Evolutionary conservation across 92 coral and sea anemone species (phyloP), one percentile per base, ranked within the genome.

Genomic region (Meandrina meandrites): DNA sequence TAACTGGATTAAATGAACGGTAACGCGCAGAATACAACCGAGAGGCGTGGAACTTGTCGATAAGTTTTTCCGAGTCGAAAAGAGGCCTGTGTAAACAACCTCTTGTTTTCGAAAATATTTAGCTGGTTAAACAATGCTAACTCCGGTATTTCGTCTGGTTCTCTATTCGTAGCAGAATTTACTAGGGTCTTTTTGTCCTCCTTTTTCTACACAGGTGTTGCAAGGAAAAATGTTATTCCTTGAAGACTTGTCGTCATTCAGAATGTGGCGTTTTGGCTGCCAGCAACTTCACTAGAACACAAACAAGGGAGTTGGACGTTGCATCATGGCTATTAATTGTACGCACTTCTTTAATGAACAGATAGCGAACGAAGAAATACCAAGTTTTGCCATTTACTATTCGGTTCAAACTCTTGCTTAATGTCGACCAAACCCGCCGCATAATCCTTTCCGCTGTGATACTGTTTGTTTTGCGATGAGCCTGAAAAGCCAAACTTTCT

Each of bases 91-190:
- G 80, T 84, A 84, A 84, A 84, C 87, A 84, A 31, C 70, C 40
- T 84, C 74, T 84, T 84, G 80, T 56, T 75, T 84, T 36, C 72
- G 24, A 84, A 72, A 84, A 84, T 84, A 75, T 75, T 84, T 84
- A 75, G 87, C 72, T 56, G 79, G 80, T 84, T 84, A 84, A 83
- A 84, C 80, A 84, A 54, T 74, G 73, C 70, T 75, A 56, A 62
- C 80, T 48, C 71, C 56, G 57, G 71, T 56, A 84, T 54, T 84
- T 54, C 67, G 86, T 70, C 48, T 72, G 86, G 53, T 53, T 71
- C 45, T 5, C 32, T 35, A 34, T 58, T 74, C 70, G 31, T n/a
- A n/a, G 50, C 56, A n/a, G 51, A 51, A 32, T 73, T 27, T 31
- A 36, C 57, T 28, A 53, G 12, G 45, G 17, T 19, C 30, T 80